phyloP scores from a whole-genome alignment of 2,797 vertebrate genomes.

The Trichosurus vulpecula region DNA sequence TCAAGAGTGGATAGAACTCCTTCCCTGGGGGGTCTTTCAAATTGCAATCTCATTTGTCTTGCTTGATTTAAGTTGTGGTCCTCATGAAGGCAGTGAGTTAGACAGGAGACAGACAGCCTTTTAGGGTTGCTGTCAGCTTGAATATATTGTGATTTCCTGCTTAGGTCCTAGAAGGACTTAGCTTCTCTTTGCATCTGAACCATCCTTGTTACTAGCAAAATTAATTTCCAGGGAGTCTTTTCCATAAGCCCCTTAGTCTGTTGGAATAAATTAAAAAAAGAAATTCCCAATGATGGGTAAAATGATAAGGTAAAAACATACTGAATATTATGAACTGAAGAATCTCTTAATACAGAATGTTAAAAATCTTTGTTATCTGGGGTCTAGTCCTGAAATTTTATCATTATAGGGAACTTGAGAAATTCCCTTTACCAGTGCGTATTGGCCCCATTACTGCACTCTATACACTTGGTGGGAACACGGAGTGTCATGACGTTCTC shows the following conservation, averaged over 20 bases:
- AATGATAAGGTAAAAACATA: not conserved
- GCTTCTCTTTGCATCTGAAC: constrained; percentile 38
- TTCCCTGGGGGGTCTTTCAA: not conserved
- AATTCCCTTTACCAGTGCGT: not conserved
- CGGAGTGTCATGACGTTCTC: not conserved
- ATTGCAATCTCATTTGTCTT: not conserved
- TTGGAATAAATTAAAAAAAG: not conserved
- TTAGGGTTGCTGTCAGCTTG: not conserved
- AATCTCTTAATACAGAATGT: not conserved
- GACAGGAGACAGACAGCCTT: not conserved
- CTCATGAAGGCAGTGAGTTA: not conserved
- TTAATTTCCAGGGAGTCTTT: not conserved
- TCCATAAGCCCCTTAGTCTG: not conserved
- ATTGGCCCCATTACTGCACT: not conserved
- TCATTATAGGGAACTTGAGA: not conserved
- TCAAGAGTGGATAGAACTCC: not conserved
- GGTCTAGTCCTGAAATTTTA: not conserved
- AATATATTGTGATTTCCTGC: not conserved
- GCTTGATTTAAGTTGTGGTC: not conserved
- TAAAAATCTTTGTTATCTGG: not conserved
- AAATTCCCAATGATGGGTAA: not conserved
- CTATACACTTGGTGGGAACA: not conserved
- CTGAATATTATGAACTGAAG: not conserved
- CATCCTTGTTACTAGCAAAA: not conserved
- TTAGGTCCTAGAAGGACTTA: not conserved